phyloP scores from a whole-genome alignment of 2,113 vertebrate species.

The Aythya baeri region DNA sequence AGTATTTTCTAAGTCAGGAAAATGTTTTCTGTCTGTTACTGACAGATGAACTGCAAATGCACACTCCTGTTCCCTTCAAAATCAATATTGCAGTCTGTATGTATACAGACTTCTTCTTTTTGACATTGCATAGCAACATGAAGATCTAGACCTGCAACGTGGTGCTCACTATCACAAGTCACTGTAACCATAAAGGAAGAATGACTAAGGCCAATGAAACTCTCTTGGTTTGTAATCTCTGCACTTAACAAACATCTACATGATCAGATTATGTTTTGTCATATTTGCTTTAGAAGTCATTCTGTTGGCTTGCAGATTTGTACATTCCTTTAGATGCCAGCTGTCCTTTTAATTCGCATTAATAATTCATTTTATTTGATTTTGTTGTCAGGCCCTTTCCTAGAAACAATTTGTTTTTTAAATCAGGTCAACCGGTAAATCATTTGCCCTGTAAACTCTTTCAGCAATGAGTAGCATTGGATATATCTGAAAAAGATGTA shows the following conservation, averaged over 20 bases:
- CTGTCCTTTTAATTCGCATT: background rate
- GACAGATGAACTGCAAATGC: slow-evolving; percentile 13
- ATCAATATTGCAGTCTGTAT: background rate
- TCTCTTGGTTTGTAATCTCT: background rate
- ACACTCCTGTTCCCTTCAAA: background rate
- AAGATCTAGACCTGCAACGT: background rate
- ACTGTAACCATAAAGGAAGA: background rate
- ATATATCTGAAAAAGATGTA: background rate
- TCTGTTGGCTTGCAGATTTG: background rate
- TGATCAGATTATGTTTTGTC: background rate
- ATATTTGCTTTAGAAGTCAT: background rate
- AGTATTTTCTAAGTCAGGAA: background rate
- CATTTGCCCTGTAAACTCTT: background rate
- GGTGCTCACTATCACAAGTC: background rate
- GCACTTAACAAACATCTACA: background rate
- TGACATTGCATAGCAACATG: background rate
- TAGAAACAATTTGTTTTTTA: background rate
- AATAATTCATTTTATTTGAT: background rate
- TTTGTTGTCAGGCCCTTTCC: background rate
- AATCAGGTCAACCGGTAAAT: background rate
- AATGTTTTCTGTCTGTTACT: background rate
- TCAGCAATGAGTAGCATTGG: background rate
- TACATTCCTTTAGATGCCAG: background rate
- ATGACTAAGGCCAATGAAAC: background rate
- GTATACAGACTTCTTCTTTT: background rate